Base-by-base conservation (phyloP, 2,797 vertebrate species). In the Rallus crepitans region DNA sequence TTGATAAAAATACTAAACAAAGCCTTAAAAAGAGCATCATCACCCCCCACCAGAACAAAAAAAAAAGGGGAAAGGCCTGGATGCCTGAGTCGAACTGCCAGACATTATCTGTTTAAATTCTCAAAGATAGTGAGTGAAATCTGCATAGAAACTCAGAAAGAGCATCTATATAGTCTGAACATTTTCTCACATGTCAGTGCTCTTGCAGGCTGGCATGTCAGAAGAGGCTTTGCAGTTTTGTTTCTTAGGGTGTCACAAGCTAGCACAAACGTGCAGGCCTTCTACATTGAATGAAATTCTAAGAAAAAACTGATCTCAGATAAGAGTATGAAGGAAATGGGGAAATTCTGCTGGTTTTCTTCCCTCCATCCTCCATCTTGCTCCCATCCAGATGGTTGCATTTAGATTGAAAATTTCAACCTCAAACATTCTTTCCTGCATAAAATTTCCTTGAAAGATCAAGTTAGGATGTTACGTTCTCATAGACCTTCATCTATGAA, bases 221-320 rank as follows among this genome's bases (percentile, higher is more conserved):
- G 59, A 96, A 96, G 82, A 95, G 83, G 77, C 68, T 95, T 95
- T 96, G 92, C 91, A 95, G 92, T 85, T 93, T 82, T 47, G 65
- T 25, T 82, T 96, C 77, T 77, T 90, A 90, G 64, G 85, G 72
- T 96, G 85, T 94, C 85, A 94, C 90, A 79, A 83, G 72, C 65
- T 95, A 94, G 80, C 93, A 90, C 82, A 86, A 86, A 79, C 30
- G 18, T 93, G 73, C 50, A 91, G 95, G 37, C 33, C 88, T 89
- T 93, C 48, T 89, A 59, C 52, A n/a, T 90, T 78, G 55, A 64
- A 69, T 66, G 55, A 89, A 90, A 94, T 90, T 50, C 86, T 88
- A 79, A 66, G 88, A 70, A 91, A 90, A 87, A 90, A 55, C 27
- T 18, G 3, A 45, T 59, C 17, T 77, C 18, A 47, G 30, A 30